These are phyloP conservation scores for Syngnathus scovelli DNA, from an alignment of 2,113 vertebrate species.

Conservation along the genomic window DNA sequence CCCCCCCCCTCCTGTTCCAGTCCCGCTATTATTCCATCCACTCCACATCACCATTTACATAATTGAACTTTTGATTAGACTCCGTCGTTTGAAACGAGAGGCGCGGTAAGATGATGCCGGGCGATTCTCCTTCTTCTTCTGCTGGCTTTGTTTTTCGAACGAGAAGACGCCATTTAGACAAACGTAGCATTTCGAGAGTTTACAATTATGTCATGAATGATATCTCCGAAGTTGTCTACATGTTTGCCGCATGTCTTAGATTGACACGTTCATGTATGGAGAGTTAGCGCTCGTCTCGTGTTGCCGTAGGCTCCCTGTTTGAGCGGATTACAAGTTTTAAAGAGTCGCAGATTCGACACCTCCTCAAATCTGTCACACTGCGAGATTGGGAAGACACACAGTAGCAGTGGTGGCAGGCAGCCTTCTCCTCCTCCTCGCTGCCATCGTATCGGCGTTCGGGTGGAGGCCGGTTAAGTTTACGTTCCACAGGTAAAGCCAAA, in stretches of 20 bases:
- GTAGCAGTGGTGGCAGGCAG: conserved; percentile 26
- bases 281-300: conserved; percentile 2
- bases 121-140: conserved; percentile 20
- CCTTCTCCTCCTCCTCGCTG: conserved; percentile 16
- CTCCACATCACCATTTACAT: conserved; percentile 71
- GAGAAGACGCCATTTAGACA: conserved; percentile 53
- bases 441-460: conserved; percentile 57
- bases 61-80: conserved; percentile 77
- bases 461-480: conserved; percentile 63
- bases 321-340: conserved; percentile 77
- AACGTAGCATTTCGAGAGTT: conserved; percentile 63
- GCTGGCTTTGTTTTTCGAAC: conserved; percentile 18
- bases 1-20: conserved; percentile 47
- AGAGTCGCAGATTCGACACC: conserved; percentile 67
- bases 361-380: conserved; percentile 64
- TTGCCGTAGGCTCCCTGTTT: conserved; percentile 51
- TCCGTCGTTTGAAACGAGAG: conserved; percentile 53
- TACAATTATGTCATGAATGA: conserved; percentile 59
- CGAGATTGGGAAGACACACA: conserved; percentile 53
- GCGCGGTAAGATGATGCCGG: conserved; percentile 52
- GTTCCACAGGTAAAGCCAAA: conserved; percentile 45
- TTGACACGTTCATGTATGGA: conserved; percentile 13
- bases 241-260: neutral
- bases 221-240: conserved; percentile 34
- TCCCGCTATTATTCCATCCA: conserved; percentile 62